These are phyloP conservation scores for Anarrhichthys ocellatus DNA, from an alignment of 2,113 vertebrate species.

Conservation along the genomic window DNA sequence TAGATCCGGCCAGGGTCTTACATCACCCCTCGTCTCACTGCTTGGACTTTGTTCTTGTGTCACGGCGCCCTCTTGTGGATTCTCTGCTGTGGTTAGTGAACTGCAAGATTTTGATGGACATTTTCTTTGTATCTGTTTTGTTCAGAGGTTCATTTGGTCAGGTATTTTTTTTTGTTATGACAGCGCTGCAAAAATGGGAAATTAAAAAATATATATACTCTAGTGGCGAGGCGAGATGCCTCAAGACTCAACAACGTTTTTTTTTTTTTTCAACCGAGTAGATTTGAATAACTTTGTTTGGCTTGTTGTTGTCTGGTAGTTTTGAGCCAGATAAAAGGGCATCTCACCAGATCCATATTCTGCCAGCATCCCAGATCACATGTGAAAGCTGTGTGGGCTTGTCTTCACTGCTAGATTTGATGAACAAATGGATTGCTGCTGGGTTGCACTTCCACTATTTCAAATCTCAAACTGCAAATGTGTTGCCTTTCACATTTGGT, in stretches of 20 bases:
- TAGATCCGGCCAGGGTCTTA: constrained; percentile 23
- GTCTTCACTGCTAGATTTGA: neutral
- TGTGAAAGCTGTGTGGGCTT: neutral
- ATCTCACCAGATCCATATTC: neutral
- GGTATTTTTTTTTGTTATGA: neutral
- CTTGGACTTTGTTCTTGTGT: constrained; percentile 2
- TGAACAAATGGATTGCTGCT: neutral
- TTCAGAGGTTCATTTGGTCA: neutral
- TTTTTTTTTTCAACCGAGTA: no score
- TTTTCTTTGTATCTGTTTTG: neutral
- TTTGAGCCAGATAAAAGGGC: neutral
- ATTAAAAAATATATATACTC: no score
- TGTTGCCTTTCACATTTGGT: neutral
- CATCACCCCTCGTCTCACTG: constrained; percentile 5
- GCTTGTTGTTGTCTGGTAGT: neutral
- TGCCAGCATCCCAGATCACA: neutral
- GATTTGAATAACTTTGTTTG: neutral
- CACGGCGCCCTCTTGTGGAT: constrained; percentile 62
- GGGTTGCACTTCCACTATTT: neutral
- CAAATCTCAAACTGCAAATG: neutral
- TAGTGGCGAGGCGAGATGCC: neutral
- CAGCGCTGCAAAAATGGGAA: neutral
- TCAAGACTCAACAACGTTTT: no score
- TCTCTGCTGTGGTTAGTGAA: neutral
- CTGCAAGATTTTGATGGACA: neutral